Evolutionary conservation across 2,113 vertebrate genomes (phyloP), one percentile per base, ranked within the genome.

Genomic region (Peromyscus leucopus): DNA sequence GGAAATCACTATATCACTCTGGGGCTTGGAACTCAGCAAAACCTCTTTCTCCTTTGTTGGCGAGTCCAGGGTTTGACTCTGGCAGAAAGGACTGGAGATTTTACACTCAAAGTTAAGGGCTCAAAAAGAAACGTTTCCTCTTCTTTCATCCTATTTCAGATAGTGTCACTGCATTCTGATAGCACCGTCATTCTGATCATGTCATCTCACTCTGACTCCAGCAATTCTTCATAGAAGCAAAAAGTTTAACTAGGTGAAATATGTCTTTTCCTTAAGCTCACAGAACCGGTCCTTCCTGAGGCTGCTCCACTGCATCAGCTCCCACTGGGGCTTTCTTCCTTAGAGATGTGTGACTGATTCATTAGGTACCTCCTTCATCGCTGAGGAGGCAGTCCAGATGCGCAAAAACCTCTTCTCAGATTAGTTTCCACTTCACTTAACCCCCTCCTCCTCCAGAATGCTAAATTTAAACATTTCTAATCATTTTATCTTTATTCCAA

Each of bases 211-310:
- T 16, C 21, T 48, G 26, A 3, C 0, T 16, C 36, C 28, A 79
- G 82, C 63, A 63, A 19, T 84, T 78, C 33, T 75, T 88, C 39
- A 86, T 26, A 94, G 55, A 79, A 93, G 42, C 69, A 88, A 72
- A 59, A 17, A 36, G 24, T 42, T 42, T 7, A 94, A 55, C 51
- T 15, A 83, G 57, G 57, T 19, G 8, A 39, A 7, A 24, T 84
- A 36, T 67, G 2, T 39, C 16, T 84, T 71, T 74, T 72, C 26
- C 39, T 48, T 57, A 86, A 86, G 57, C 9, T 88, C 87, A 46
- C 7, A 48, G 31, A 80, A 39, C 16, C 4, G 39, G 16, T 5
- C 12, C 16, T 93, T 19, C 26, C 17, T 0, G 0, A 36, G 28
- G 7, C 17, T 4, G 1, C 3, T 75, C 6, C 36, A 16, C 51